Conservation (phyloP, 1,140 invertebrate genomes). For the Zaprionus taronus region DNA sequence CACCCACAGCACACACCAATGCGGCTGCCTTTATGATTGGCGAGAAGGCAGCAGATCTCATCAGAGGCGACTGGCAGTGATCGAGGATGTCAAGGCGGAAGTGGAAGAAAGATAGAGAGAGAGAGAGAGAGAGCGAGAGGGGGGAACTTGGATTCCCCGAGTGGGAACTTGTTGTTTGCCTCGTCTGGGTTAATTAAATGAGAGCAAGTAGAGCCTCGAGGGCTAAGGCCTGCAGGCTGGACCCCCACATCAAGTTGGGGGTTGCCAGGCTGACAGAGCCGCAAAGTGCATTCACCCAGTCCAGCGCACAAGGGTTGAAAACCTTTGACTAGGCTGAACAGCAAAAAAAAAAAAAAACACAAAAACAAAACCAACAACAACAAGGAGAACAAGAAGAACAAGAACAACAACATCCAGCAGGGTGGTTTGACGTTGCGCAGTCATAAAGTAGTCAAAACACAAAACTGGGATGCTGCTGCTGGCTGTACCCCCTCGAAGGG, state of each 20-base stretch:
- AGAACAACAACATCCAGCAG: conserved; percentile 37
- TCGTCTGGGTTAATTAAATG: conserved; percentile 74
- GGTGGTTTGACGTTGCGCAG: conserved; percentile 46
- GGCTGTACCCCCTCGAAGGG: conserved; percentile 30
- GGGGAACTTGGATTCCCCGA: background rate
- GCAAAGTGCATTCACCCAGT: conserved; percentile 86
- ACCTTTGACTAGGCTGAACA: conserved; percentile 44
- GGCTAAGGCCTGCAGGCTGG: conserved; percentile 2
- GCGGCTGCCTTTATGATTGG: conserved; percentile 93
- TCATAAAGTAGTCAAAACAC: conserved; percentile 53
- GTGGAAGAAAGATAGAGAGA: background rate
- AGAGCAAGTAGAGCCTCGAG: conserved; percentile 21
- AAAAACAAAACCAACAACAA: conserved; percentile 27
- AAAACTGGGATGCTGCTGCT: conserved; percentile 45
- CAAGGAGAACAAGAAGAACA: conserved; percentile 15
- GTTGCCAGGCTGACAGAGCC: conserved; percentile 36
- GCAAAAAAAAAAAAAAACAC: conserved; percentile 25
- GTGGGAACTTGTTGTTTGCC: conserved; percentile 29
- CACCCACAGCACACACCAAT: conserved; percentile 90
- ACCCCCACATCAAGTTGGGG: conserved; percentile 12
- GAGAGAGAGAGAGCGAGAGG: background rate
- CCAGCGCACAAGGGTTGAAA: conserved; percentile 68
- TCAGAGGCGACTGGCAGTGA: conserved; percentile 88
- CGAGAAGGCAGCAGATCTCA: conserved; percentile 94
- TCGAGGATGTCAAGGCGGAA: conserved; percentile 6